Evolutionary conservation across 2,797 vertebrate genomes (phyloP).

Genomic region (Clarias fuscus): DNA sequence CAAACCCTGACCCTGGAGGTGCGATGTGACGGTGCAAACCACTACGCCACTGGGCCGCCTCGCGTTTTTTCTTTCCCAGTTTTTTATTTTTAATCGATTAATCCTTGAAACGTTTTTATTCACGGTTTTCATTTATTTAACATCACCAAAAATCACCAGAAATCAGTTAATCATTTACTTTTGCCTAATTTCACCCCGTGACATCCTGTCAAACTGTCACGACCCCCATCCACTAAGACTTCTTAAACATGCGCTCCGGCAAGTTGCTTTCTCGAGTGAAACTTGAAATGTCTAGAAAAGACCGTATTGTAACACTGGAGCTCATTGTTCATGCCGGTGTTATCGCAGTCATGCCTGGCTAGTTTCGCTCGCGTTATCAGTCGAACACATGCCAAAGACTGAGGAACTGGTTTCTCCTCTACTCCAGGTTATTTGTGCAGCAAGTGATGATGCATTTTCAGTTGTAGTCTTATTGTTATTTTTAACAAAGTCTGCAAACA

Average conservation of each 20-base stretch:
- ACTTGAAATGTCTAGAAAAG: background rate
- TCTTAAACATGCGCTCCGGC: background rate
- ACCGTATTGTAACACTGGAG: conserved; percentile 3
- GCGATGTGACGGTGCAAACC: no score
- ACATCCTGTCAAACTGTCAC: background rate
- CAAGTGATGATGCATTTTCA: background rate
- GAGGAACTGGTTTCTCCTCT: conserved; percentile 18
- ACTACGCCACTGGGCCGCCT: no score
- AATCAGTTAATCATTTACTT: background rate
- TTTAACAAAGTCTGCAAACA: background rate
- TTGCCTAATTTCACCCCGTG: background rate
- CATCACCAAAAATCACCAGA: background rate
- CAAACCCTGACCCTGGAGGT: no score
- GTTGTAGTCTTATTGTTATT: background rate
- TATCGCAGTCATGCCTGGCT: conserved; percentile 23
- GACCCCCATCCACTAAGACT: background rate
- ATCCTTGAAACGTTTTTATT: background rate
- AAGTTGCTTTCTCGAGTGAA: background rate
- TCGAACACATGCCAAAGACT: background rate
- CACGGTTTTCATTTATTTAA: no score
- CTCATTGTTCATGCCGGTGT: conserved; percentile 37
- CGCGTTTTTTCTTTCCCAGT: background rate
- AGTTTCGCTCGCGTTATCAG: conserved; percentile 27
- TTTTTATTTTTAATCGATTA: background rate
- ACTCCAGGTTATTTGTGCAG: conserved; percentile 4